These are phyloP conservation scores for Salvator merianae DNA, from an alignment of 2,113 vertebrate genomes.

Conservation along the genomic window DNA sequence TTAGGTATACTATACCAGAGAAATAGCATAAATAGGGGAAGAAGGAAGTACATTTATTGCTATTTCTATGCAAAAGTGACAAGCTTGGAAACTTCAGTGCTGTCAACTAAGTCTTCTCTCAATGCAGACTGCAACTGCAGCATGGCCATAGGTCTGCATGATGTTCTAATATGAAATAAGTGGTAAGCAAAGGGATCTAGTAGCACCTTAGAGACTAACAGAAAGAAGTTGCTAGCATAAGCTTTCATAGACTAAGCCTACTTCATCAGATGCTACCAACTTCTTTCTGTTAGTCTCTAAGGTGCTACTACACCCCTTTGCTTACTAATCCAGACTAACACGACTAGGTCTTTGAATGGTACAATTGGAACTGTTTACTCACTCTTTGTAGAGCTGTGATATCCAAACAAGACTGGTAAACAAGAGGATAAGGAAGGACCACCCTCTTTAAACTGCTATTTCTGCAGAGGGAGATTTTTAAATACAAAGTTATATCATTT, in stretches of 20 bases:
- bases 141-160: conserved; percentile 15
- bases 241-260: too few relatives aligned
- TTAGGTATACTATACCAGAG: neutral
- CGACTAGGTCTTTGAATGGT: too few relatives aligned
- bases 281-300: too few relatives aligned
- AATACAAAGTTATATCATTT: conserved; percentile 70
- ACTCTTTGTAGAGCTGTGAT: conserved; percentile 71
- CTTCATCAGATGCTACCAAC: too few relatives aligned
- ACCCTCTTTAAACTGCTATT: conserved; percentile 71
- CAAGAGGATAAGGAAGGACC: conserved; percentile 71
- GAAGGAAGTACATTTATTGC: neutral
- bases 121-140: conserved; percentile 11
- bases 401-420: conserved; percentile 70
- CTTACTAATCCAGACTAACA: too few relatives aligned
- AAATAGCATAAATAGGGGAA: neutral
- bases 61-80: neutral
- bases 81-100: neutral
- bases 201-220: too few relatives aligned
- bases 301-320: too few relatives aligned
- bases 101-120: neutral
- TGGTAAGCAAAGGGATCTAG: too few relatives aligned
- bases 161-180: conserved; percentile 42
- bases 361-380: conserved; percentile 70
- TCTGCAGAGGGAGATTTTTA: conserved; percentile 78
- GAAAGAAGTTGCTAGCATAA: too few relatives aligned